phyloP scores from a whole-genome alignment of 1,140 invertebrate species.

The Samia ricini region DNA sequence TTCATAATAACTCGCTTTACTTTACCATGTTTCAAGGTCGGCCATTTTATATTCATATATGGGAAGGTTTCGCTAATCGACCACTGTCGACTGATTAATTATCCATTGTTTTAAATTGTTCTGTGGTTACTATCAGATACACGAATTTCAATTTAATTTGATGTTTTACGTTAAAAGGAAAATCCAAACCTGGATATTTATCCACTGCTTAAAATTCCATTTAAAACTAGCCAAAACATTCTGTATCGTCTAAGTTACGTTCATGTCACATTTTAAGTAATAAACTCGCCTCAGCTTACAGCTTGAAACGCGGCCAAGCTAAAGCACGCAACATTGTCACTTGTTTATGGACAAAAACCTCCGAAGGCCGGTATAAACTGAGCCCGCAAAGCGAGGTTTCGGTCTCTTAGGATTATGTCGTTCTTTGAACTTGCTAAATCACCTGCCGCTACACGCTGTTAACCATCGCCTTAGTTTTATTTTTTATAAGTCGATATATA shows the following conservation, averaged over 20 bases:
- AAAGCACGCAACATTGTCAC: constrained; percentile 30
- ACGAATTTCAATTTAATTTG: no score
- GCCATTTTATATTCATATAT: no score
- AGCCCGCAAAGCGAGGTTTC: constrained; percentile 8
- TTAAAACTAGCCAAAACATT: neutral
- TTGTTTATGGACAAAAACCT: constrained; percentile 31
- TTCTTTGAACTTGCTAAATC: constrained; percentile 4
- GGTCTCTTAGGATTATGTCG: constrained; percentile 25
- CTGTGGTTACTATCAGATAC: no score
- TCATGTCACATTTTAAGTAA: neutral
- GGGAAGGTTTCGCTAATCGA: no score
- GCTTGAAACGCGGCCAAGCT: constrained; percentile 7
- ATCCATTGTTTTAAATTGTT: no score
- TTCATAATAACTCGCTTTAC: no score
- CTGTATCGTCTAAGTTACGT: neutral
- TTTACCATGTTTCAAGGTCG: no score
- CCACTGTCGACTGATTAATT: no score
- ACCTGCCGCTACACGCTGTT: neutral
- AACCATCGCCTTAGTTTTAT: neutral
- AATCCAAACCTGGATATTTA: no score
- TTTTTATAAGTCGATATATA: no score
- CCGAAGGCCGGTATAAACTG: constrained; percentile 15
- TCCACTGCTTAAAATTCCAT: neutral
- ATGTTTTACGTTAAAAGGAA: no score
- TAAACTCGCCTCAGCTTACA: constrained; percentile 4